Evolutionary conservation across 2,888 invertebrate species (phyloP), one percentile per base, ranked within the genome.

Genomic region (Sussaba pulchella): DNA sequence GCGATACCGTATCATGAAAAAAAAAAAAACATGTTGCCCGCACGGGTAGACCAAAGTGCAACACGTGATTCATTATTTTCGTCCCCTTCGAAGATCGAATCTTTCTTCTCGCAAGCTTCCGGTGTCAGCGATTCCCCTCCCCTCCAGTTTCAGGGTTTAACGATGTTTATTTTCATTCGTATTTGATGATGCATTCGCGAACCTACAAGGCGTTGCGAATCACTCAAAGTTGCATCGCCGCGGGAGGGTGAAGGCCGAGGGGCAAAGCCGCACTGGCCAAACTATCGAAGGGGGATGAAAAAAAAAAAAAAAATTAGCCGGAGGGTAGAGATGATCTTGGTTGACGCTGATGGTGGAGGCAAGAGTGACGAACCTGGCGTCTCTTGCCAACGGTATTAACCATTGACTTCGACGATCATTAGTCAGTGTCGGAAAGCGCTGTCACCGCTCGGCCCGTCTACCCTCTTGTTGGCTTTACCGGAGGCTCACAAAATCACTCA

Each of bases 341-440:
- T 43, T 67, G 63, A 67, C 41, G 50, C 21, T 17, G 43, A 50
- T 24, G 67, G 41, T 39, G 39, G 45, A 26, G 43, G n/a, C 73
- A 26, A 73, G 17, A 74, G 69, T 54, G 81, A 75, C 70, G 50
- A 78, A 63, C 71, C 36, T 21, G 63, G 63, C 70, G 64, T 61
- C 78, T 78, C 79, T 8, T 82, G 71, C 82, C 83, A 71, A 83
- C 72, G 83, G 84, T 84, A 88, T 88, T 86, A 87, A 87, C 88
- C 88, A 86, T 87, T 86, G 88, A 88, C 87, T 88, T 78, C 79
- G 70, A 82, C 82, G 71, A 83, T 89, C 89, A 89, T 89, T 88
- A 89, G 88, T 89, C 88, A 88, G 85, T 85, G 88, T 88, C 89
- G 85, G 83, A 85, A 85, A 85, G 79, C 78, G 82, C 89, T 88